Evolutionary conservation across 2,797 vertebrate species (phyloP), one percentile per base, ranked within the genome.

Genomic region (Rhodeus uyekii): DNA sequence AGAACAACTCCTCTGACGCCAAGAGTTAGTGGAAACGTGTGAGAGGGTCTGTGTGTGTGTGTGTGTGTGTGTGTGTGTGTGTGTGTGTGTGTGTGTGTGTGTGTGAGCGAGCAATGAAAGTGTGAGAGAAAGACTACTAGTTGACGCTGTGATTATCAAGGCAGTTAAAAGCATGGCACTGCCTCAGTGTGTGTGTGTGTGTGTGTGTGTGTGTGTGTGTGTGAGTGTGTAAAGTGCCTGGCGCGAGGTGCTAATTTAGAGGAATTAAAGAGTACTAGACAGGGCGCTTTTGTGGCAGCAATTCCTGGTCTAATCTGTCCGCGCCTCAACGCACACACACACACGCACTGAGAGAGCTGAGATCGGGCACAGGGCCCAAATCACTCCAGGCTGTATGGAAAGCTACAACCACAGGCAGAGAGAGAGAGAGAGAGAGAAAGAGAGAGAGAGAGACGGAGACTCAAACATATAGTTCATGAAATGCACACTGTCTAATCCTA

Each of bases 221-320:
- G 91, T 90, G 89, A 87, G 91, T 91, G 92, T 90, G 88, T 90
- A 89, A 91, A 92, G 88, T 90, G 92, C 85, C 88, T 93, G 93
- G 91, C 92, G 90, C 88, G 2, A 73, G 89, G 92, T 94, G 92
- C 92, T 95, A 94, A 94, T 95, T 94, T 94, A 92, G 92, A 87
- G 89, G 93, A 94, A 94, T 95, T 94, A 94, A 94, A 95, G 93
- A 94, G 91, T 91, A 94, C 93, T 93, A 95, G 92, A 95, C 93
- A 92, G 91, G 90, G 82, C 89, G 92, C 93, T 91, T 94, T 95
- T 94, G 93, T 95, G 93, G 90, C 90, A 92, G 88, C 88, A 89
- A 92, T 90, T 91, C 92, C 90, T 83, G 91, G 92, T 93, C 93
- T 95, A 95, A 94, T 94, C 93, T 95, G 90, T 91, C 91, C 87